A percentile compares a stretch with the other conserved stretches of the same genome.
These are phyloP conservation scores for Anadara kagoshimensis DNA, from an alignment of 1,140 invertebrate genomes.

Conservation along the genomic window DNA sequence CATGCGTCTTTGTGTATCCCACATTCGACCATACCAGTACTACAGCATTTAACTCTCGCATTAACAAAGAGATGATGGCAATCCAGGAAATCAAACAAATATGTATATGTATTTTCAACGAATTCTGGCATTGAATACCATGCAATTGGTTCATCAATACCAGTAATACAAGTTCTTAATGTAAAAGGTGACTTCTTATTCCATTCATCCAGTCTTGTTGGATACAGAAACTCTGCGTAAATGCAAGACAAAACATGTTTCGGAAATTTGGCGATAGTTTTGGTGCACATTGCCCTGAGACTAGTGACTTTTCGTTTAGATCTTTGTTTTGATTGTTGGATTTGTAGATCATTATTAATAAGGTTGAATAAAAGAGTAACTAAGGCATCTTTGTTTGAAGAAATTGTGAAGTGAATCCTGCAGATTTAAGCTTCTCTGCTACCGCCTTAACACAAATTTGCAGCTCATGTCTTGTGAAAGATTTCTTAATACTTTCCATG, in stretches of 20 bases:
- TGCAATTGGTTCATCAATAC: neutral
- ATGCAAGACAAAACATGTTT: constrained; percentile 22
- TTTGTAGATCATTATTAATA: too few species aligned
- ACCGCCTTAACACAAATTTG: too few species aligned
- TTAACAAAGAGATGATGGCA: constrained; percentile 24
- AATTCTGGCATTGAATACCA: constrained; percentile 28
- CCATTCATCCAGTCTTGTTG: constrained; percentile 11
- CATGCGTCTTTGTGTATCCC: constrained; percentile 11
- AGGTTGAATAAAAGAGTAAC: too few species aligned
- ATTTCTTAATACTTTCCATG: too few species aligned
- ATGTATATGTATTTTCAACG: neutral
- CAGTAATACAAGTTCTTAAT: neutral
- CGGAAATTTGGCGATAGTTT: constrained; percentile 4
- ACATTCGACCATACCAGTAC: constrained; percentile 9
- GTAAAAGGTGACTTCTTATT: constrained; percentile 5
- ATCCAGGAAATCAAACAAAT: constrained; percentile 19
- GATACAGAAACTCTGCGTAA: constrained; percentile 28
- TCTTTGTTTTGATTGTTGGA: neutral
- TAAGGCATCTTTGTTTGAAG: too few species aligned
- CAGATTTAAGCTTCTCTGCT: neutral
- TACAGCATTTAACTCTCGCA: constrained; percentile 11
- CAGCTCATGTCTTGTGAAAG: too few species aligned
- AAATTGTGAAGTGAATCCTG: neutral
- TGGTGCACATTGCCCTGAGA: neutral
- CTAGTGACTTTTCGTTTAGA: neutral